Evolutionary conservation across 2,888 invertebrate species (phyloP), one percentile per base, ranked within the genome.

Genomic region (Ennomos quercinarius): DNA sequence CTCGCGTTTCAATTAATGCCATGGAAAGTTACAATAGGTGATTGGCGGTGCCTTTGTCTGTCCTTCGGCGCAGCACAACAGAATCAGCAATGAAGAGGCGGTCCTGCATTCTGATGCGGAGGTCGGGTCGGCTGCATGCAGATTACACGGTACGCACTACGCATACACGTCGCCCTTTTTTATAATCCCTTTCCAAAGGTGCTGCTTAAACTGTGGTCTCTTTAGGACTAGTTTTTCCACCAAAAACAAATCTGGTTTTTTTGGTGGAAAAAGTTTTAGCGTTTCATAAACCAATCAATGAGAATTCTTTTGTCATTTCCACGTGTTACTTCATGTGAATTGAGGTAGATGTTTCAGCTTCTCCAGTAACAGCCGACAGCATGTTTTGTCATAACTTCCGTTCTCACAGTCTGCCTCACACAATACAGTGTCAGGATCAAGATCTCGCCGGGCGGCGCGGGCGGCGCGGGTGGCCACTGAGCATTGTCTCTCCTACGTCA

Each of bases 371-470:
- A 49, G 39, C 11, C 10, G 10, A 27, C 43, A 9, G 43, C 36
- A 55, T 67, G 66, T 66, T 69, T 62, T 63, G 60, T 17, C 47
- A 53, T 42, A 52, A 38, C 47, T 59, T 70, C 70, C 71, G 67
- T 64, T 70, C 68, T 55, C 71, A 70, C 69, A 62, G 45, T 48
- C 27, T 27, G 17, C 47, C 37, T 10, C 35, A 55, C 38, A 64
- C 58, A 66, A 63, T 68, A 62, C 64, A 61, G 50, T 56, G 59
- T 66, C 65, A 73, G 70, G 73, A 71, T 57, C 64, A 57, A 67
- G 66, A 67, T 63, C 64, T 55, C 63, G 59, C 27, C 27, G 27
- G 27, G 3, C 27, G 27, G 27, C 2, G 27, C 27, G 17, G 17
- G 27, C 27, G 6, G 27, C 27, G 6, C 6, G 6, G 6, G 27